phyloP scores from a whole-genome alignment of 2,888 invertebrate genomes.

The Drosophila yooni region DNA sequence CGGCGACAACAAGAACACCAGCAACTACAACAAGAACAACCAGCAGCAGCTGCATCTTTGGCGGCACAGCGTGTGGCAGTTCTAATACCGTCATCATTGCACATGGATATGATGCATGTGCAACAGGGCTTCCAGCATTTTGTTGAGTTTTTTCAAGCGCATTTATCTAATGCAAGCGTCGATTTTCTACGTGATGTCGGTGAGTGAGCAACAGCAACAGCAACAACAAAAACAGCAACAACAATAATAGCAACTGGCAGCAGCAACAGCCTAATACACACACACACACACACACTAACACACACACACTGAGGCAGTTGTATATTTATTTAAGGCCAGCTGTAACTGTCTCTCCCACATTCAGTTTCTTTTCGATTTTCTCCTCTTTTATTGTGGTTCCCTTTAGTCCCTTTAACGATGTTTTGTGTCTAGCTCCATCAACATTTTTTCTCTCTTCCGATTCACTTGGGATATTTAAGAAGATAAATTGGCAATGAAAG shows the following conservation, averaged over 20 bases:
- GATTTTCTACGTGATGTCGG: constrained; percentile 83
- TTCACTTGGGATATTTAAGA: constrained; percentile 20
- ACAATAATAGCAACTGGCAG: not conserved
- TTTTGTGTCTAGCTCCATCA: constrained; percentile 20
- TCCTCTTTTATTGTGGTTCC: not conserved
- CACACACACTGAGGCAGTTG: not conserved
- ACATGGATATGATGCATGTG: constrained; percentile 79
- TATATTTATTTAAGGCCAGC: constrained; percentile 18
- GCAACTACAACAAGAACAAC: constrained; percentile 25
- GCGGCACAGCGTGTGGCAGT: constrained; percentile 75
- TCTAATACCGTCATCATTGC: constrained; percentile 80
- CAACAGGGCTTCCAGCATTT: constrained; percentile 83
- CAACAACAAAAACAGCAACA: not conserved
- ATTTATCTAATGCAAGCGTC: constrained; percentile 80
- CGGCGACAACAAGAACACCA: constrained; percentile 12
- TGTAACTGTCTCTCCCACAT: not conserved
- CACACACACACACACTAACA: constrained; percentile 7
- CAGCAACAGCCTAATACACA: constrained; percentile 7
- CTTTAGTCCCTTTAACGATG: constrained; percentile 35
- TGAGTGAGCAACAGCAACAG: constrained; percentile 65
- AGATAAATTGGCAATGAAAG: constrained; percentile 33
- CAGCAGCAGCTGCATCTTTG: constrained; percentile 12
- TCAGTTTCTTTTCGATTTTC: not conserved
- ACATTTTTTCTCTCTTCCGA: constrained; percentile 7
- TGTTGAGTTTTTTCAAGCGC: constrained; percentile 83